Evolutionary conservation across 2,888 invertebrate species (phyloP).

Genomic region (Pammene aurita): DNA sequence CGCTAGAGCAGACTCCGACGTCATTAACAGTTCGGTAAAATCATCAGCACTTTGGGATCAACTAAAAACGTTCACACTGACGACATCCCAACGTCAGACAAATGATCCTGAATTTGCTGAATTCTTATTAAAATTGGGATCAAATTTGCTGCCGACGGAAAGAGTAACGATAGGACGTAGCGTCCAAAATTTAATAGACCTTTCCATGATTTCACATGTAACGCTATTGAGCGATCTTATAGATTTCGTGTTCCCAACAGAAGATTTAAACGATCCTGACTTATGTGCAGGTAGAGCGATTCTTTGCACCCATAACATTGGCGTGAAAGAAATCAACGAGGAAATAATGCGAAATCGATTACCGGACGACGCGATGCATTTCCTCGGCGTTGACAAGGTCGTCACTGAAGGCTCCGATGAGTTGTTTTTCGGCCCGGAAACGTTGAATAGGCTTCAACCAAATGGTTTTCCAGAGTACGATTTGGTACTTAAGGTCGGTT

Average conservation of each 20-base stretch:
- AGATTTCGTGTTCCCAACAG: constrained; percentile 7
- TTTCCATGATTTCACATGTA: not conserved
- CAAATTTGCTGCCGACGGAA: constrained; percentile 1
- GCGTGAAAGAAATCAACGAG: constrained; percentile 12
- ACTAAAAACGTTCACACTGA: constrained; percentile 4
- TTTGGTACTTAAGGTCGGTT: constrained; percentile 30
- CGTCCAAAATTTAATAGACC: constrained; percentile 11
- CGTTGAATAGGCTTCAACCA: constrained; percentile 1
- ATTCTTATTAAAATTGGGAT: constrained; percentile 3
- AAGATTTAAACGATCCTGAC: not conserved
- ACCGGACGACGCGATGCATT: constrained; percentile 1
- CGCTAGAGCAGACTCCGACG: constrained; percentile 2
- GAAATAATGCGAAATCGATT: not conserved
- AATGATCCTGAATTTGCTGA: constrained; percentile 8
- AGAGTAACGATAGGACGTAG: not conserved
- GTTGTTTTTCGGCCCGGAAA: constrained; percentile 3
- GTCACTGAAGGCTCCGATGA: constrained; percentile 7
- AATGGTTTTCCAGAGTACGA: constrained; percentile 6
- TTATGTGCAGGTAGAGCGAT: constrained; percentile 10
- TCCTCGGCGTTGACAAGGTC: constrained; percentile 1
- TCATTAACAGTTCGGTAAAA: constrained; percentile 7
- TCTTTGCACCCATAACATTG: constrained; percentile 11
- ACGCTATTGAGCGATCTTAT: not conserved
- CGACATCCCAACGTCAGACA: constrained; percentile 11
- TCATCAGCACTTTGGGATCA: constrained; percentile 7